A percentile compares a stretch with the other conserved stretches of the same genome.
phyloP scores from a whole-genome alignment of 1,140 invertebrate genomes.

The Drosophila grimshawi region DNA sequence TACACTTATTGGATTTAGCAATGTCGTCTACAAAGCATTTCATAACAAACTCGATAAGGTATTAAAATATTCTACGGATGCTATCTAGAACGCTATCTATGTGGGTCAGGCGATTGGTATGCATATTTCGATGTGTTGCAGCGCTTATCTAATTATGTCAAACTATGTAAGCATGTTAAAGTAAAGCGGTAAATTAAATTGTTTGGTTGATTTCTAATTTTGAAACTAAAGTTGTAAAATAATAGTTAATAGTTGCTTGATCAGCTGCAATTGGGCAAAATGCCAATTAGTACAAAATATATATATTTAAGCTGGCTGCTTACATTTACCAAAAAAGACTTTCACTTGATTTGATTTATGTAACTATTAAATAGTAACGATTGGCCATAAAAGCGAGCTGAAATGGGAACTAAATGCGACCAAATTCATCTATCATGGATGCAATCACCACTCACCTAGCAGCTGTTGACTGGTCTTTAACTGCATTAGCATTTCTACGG shows the following conservation, averaged over 20 bases:
- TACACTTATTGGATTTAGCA: too few species aligned
- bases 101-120: neutral
- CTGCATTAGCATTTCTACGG: slow-evolving; percentile 86
- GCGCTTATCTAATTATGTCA: neutral
- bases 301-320: slow-evolving; percentile 4
- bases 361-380: slow-evolving; percentile 23
- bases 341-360: slow-evolving; percentile 22
- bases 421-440: neutral
- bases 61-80: neutral
- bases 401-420: neutral
- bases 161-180: neutral
- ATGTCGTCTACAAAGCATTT: too few species aligned
- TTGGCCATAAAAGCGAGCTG: neutral
- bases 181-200: neutral
- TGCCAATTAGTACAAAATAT: neutral
- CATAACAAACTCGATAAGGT: neutral
- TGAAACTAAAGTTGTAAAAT: too few species aligned
- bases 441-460: slow-evolving; percentile 84
- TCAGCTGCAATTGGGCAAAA: neutral
- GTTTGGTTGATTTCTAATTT: neutral
- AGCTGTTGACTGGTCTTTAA: slow-evolving; percentile 86
- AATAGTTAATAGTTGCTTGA: neutral
- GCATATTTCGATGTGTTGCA: neutral
- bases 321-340: slow-evolving; percentile 7
- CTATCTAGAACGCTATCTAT: slow-evolving; percentile 14